Evolutionary conservation across 2,888 invertebrate genomes (phyloP).

Genomic region (Tenthredo scrophulariae): DNA sequence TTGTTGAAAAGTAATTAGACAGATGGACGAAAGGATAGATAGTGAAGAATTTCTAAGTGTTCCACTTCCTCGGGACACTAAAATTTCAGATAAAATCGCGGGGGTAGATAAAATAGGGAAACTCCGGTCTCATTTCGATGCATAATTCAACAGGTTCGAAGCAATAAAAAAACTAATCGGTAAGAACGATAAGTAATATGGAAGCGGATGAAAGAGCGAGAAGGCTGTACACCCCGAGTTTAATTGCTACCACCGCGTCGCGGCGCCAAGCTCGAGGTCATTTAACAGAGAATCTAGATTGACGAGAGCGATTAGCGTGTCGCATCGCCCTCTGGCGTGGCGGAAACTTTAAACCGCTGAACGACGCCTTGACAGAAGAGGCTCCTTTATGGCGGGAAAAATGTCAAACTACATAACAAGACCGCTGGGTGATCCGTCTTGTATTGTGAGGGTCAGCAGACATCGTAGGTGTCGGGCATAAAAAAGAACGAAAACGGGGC

Average conservation of each 20-base stretch:
- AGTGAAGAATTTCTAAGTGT: neutral
- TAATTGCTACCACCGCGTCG: conserved; percentile 25
- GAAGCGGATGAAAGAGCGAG: conserved; percentile 2
- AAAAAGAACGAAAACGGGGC: neutral
- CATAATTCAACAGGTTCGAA: conserved; percentile 27
- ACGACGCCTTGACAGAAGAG: neutral
- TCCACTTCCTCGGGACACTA: neutral
- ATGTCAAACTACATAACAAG: conserved; percentile 10
- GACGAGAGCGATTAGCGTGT: conserved; percentile 40
- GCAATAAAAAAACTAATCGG: conserved; percentile 26
- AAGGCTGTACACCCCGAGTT: conserved; percentile 29
- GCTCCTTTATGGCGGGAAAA: conserved; percentile 2
- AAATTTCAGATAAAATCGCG: neutral
- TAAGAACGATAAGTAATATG: conserved; percentile 24
- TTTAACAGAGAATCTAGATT: conserved; percentile 42
- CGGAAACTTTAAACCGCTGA: conserved; percentile 18
- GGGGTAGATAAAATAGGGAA: neutral
- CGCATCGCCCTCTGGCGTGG: neutral
- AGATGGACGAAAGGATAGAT: neutral
- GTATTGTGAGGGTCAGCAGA: neutral
- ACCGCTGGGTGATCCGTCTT: conserved; percentile 24
- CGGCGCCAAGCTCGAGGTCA: conserved; percentile 37
- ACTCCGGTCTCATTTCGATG: neutral
- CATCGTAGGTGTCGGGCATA: neutral
- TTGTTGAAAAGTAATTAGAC: neutral